Evolutionary conservation across 2,113 vertebrate species (phyloP).

Genomic region (Butorides virescens): DNA sequence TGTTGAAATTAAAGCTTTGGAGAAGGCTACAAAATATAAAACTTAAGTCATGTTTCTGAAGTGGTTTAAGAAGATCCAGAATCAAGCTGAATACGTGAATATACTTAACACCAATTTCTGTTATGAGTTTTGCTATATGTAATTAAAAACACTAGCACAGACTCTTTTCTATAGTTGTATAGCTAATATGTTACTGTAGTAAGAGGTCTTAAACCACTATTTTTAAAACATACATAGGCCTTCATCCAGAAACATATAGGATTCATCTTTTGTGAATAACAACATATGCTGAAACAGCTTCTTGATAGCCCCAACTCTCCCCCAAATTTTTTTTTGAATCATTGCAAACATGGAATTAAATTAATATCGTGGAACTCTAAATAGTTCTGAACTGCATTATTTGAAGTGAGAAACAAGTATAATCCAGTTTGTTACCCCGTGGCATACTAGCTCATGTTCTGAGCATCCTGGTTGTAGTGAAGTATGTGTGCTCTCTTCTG

Average conservation of each 20-base stretch:
- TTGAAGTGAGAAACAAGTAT: not conserved
- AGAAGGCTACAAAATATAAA: not conserved
- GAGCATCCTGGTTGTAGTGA: not conserved
- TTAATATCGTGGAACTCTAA: not conserved
- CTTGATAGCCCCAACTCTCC: not conserved
- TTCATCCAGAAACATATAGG: not conserved
- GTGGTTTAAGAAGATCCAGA: not conserved
- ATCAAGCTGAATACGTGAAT: not conserved
- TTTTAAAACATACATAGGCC: not conserved
- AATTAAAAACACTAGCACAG: not conserved
- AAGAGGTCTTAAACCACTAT: not conserved
- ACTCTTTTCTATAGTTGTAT: not conserved
- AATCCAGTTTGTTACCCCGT: not conserved
- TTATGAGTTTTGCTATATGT: not conserved
- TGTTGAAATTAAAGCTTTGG: not conserved
- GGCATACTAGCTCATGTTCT: not conserved
- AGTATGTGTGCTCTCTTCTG: not conserved
- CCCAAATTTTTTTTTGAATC: not conserved
- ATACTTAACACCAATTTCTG: not conserved
- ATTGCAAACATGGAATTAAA: not conserved
- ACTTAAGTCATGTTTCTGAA: not conserved
- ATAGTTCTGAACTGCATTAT: not conserved
- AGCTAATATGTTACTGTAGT: accelerated
- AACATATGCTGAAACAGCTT: not conserved
- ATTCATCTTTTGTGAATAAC: not conserved